Evolutionary conservation across 1,140 invertebrate species (phyloP).

Genomic region (Aphaenogaster floridana): DNA sequence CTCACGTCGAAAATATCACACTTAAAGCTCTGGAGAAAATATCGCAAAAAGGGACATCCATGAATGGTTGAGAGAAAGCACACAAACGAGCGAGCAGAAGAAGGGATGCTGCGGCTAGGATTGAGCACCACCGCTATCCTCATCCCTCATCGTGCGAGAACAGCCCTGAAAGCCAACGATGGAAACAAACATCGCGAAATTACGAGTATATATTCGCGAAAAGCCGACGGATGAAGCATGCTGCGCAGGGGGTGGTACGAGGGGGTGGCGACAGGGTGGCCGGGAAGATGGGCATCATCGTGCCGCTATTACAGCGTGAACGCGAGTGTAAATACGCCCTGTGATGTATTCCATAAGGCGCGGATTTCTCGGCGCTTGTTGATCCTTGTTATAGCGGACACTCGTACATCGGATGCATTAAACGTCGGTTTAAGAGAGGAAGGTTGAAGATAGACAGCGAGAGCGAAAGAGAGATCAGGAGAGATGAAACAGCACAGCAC

Average conservation of each 20-base stretch:
- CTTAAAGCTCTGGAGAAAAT: constrained; percentile 23
- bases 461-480: neutral
- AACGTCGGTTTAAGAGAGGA: constrained; percentile 35
- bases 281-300: constrained; percentile 66
- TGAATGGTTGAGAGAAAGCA: constrained; percentile 16
- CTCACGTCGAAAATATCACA: neutral
- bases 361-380: constrained; percentile 73
- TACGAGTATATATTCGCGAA: constrained; percentile 75
- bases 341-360: constrained; percentile 75
- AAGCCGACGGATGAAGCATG: constrained; percentile 66
- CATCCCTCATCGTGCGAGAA: constrained; percentile 50
- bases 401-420: constrained; percentile 69
- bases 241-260: neutral
- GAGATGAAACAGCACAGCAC: neutral
- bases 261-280: neutral
- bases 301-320: constrained; percentile 74
- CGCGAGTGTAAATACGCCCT: constrained; percentile 73
- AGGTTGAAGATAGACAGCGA: neutral
- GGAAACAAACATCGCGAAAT: constrained; percentile 82
- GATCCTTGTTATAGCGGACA: constrained; percentile 72
- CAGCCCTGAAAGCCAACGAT: constrained; percentile 77
- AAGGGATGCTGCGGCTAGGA: constrained; percentile 35
- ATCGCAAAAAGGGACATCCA: neutral
- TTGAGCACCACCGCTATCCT: constrained; percentile 32
- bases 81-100: constrained; percentile 30